Base-by-base conservation (phyloP, 1,140 invertebrate species). In the Drosophila malerkotliana region DNA sequence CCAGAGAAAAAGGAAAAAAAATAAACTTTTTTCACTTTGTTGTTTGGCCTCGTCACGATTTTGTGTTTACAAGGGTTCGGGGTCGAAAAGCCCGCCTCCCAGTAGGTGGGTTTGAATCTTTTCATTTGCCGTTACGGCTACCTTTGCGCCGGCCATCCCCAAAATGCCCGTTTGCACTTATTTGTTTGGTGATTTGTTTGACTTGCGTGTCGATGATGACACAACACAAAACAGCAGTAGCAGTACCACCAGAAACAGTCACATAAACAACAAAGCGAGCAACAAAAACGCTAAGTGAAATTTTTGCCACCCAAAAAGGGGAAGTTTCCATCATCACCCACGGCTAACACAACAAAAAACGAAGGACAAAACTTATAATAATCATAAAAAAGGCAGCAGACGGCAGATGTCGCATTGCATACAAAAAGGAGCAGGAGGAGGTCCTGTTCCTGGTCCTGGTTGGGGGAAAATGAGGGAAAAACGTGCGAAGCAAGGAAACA, bases 131-230 rank as follows among this genome's bases (percentile, higher is more conserved):
- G 45, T 48, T 52, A 52, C 41, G 15, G 49, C 44, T 52, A 37
- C 57, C 71, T 56, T 45, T 48, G 28, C 12, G 41, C 34, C 34
- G 21, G 39, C 37, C 39, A 59, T 58, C 47, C 45, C 55, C 53
- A 58, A 45, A 73, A 72, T 77, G 67, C 53, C 68, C 64, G 49
- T 77, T 72, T 77, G 75, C 62, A 77, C 77, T 79, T 90, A 81
- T 87, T 90, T 90, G 82, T 81, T 87, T 90, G 83, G 60, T 87
- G 87, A 90, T 88, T 90, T 90, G 88, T 90, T 90, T 90, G 83
- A 90, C 88, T 90, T 90, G 88, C 88, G 88, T 90, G 88, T 88
- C 88, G 81, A 79, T 90, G 88, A 90, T 90, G 88, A 90, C 83
- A 90, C 89, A 90, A 88, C 83, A 87, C 74, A 72, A 72, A 72